Conservation (phyloP, 2,888 invertebrate genomes). For the Teleogryllus oceanicus region DNA sequence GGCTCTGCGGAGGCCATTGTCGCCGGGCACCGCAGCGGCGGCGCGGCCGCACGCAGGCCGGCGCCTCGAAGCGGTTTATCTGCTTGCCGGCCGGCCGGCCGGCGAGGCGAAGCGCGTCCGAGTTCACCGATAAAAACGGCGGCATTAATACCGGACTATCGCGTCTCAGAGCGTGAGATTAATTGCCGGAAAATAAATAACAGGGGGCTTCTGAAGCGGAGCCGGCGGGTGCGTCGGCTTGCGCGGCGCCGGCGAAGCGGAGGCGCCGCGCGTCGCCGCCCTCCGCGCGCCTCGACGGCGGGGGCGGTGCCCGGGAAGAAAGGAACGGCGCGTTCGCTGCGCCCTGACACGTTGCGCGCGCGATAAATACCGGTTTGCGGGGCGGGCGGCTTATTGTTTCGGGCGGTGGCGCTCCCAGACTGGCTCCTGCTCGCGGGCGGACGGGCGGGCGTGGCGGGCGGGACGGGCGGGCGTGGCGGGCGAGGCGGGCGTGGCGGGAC, state of each 20-base stretch:
- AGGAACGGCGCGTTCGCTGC: too few relatives aligned
- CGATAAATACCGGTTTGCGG: too few relatives aligned
- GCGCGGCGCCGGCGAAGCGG: background rate
- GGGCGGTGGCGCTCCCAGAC: too few relatives aligned
- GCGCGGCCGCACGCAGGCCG: background rate
- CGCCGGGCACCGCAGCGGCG: background rate
- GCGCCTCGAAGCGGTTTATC: background rate
- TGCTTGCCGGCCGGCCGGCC: background rate
- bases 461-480: too few relatives aligned
- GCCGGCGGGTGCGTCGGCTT: background rate
- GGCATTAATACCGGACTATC: background rate
- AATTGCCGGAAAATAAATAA: constrained; percentile 18
- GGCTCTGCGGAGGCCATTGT: background rate
- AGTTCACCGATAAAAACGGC: background rate
- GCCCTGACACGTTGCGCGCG: too few relatives aligned
- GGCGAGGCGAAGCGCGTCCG: background rate
- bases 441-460: too few relatives aligned
- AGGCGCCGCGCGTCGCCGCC: too few relatives aligned
- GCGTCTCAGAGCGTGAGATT: background rate
- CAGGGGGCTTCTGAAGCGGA: background rate
- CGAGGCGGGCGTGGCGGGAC: too few relatives aligned
- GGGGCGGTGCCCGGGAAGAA: too few relatives aligned
- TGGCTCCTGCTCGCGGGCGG: too few relatives aligned
- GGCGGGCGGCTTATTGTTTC: too few relatives aligned
- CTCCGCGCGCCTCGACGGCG: too few relatives aligned